Evolutionary conservation across 1,140 invertebrate species (phyloP).

Genomic region (Leptoteleia sp.): DNA sequence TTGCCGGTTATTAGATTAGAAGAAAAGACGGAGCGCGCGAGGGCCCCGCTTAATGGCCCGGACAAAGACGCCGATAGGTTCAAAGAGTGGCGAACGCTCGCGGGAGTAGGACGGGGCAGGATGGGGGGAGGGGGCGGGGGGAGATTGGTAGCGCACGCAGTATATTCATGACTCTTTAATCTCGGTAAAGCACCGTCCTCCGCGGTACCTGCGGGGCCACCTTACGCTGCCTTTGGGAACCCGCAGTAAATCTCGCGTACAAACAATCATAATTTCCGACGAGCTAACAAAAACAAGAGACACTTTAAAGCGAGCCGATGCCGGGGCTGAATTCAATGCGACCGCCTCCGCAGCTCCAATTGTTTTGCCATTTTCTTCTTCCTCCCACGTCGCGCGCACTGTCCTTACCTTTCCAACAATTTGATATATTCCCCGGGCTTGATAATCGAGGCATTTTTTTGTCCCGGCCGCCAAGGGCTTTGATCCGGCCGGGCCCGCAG

Average conservation of each 20-base stretch:
- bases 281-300: constrained; percentile 78
- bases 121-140: background rate
- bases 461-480: constrained; percentile 5
- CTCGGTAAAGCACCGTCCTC: constrained; percentile 69
- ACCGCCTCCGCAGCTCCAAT: constrained; percentile 78
- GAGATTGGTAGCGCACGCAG: constrained; percentile 66
- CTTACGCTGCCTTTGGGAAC: constrained; percentile 56
- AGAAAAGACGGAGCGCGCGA: constrained; percentile 35
- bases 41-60: constrained; percentile 18
- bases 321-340: constrained; percentile 77
- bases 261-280: constrained; percentile 81
- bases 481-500: background rate
- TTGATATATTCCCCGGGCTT: constrained; percentile 34
- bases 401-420: constrained; percentile 50
- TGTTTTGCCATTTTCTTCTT: constrained; percentile 77
- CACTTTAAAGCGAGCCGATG: constrained; percentile 78
- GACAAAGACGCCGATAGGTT: constrained; percentile 34
- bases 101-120: too few relatives aligned
- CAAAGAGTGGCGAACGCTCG: constrained; percentile 23
- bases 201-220: constrained; percentile 55
- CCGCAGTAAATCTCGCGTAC: constrained; percentile 79
- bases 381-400: constrained; percentile 16
- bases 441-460: constrained; percentile 16
- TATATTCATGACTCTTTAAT: constrained; percentile 75
- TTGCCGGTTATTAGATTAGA: constrained; percentile 66